Percentiles rank a stretch among this genome's conserved stretches.
Evolutionary conservation across 2,113 vertebrate genomes (phyloP).

Genomic region (Tangachromis dhanisi): DNA sequence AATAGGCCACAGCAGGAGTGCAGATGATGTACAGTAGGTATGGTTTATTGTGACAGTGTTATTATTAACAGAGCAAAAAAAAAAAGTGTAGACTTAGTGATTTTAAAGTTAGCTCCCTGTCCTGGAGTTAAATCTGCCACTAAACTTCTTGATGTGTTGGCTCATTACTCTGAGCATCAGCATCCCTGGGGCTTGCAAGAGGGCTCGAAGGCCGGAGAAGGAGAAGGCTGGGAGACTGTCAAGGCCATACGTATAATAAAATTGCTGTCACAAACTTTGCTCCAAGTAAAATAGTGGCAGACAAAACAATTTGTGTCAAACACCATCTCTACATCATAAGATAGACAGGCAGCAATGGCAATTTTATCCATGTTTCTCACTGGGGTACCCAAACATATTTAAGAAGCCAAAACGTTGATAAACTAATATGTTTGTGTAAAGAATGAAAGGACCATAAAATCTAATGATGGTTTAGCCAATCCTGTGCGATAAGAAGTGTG

Average conservation of each 20-base stretch:
- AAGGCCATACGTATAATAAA: background rate
- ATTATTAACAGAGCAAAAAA: background rate
- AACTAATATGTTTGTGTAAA: background rate
- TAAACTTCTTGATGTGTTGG: background rate
- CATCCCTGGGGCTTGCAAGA: background rate
- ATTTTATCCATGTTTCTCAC: background rate
- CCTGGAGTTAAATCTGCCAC: background rate
- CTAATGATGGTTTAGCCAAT: background rate
- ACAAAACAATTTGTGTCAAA: background rate
- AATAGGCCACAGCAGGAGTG: background rate
- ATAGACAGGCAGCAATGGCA: background rate
- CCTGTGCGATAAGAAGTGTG: background rate
- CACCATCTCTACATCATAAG: background rate
- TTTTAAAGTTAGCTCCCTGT: constrained; percentile 5
- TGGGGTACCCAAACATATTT: background rate
- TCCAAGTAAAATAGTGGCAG: background rate
- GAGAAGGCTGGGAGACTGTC: background rate
- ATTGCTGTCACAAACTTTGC: background rate
- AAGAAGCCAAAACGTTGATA: background rate
- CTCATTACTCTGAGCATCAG: constrained; percentile 21
- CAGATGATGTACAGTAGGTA: background rate
- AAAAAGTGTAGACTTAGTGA: background rate
- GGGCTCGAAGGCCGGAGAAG: background rate
- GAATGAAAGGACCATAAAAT: background rate
- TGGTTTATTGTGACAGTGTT: background rate